Evolutionary conservation across 2,113 vertebrate species (phyloP), one percentile per base, ranked within the genome.

Genomic region (Telmatochromis sp.): DNA sequence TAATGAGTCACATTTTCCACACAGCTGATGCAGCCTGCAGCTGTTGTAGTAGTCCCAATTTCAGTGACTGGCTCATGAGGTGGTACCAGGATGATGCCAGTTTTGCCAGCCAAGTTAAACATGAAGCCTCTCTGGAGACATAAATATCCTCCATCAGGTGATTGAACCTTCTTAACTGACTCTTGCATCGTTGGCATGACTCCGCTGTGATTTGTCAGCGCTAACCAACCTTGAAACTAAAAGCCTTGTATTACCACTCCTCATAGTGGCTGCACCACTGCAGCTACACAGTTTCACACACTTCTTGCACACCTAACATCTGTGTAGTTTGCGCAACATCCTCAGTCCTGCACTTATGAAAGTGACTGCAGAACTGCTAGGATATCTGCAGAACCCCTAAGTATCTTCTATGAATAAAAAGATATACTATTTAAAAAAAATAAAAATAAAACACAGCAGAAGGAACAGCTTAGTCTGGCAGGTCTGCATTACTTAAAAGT

Each of bases 1-100:
- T 84, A 81, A 89, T 87, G 87, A 92, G 42, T 90, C 83, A 89
- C 40, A 85, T 60, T 93, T 85, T 91, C 84, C 85, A 84, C 73
- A 47, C 54, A 63, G 82, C 81, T 84, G 42, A 90, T 81, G 86
- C 78, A 81, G 55, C 79, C 82, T 83, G 84, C 87, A 87, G 91
- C 87, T 92, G 89, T 79, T 83, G 55, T 54, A 81, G 50, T 40
- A 78, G 50, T 88, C 47, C 71, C 75, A 63, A 54, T 81, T 83
- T 65, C 19, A 60, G 85, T 82, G 88, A 87, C 55, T 83, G 21
- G 45, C 84, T 81, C 82, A 47, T 71, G 81, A 84, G 84, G 75
- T 55, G 75, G 35, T 75, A 55, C 82, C 57, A 87, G 28, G 79
- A 11, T 37, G 75, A 82, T 81, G 60, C 65, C 73, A 78, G n/a